Percentiles rank a stretch among this genome's conserved stretches.
phyloP scores from a whole-genome alignment of 2,113 vertebrate species.

The Myrmecophaga tridactyla region DNA sequence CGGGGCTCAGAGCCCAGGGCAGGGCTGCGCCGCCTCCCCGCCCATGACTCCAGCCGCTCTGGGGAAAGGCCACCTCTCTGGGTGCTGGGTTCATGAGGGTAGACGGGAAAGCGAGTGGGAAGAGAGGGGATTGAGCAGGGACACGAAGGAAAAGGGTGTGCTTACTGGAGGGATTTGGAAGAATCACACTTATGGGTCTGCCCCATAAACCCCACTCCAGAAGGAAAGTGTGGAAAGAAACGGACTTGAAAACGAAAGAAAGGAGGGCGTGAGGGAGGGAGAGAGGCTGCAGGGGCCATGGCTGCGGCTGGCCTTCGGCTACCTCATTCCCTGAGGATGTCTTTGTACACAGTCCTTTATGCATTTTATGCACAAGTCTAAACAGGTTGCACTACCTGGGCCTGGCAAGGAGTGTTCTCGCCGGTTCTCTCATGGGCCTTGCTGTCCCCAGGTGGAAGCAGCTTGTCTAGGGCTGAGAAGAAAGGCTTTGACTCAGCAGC shows the following conservation, averaged over 20 bases:
- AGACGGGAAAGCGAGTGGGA: not conserved
- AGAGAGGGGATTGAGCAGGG: not conserved
- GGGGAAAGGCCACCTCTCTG: not conserved
- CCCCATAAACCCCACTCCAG: not conserved
- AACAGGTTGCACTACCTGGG: not conserved
- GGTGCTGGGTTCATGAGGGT: not conserved
- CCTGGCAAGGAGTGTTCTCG: not conserved
- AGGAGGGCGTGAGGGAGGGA: not conserved
- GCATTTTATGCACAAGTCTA: not conserved
- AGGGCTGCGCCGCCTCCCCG: not conserved
- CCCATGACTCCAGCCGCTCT: not conserved
- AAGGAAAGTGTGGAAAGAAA: not conserved
- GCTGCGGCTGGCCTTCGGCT: not conserved
- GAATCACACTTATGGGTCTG: not conserved
- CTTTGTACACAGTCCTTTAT: not conserved
- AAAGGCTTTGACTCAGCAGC: not conserved
- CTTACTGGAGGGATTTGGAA: not conserved
- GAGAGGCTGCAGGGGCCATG: not conserved
- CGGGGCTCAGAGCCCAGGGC: not conserved
- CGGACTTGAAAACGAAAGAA: not conserved
- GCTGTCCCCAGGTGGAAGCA: rapidly evolving
- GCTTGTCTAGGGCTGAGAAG: too few relatives aligned
- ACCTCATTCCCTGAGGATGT: not conserved
- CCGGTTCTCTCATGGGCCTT: rapidly evolving
- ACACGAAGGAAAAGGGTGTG: not conserved